A percentile compares a stretch with the other conserved stretches of the same genome.
Conservation (phyloP, 2,797 vertebrate genomes). For the Sebastolobus altivelis region DNA sequence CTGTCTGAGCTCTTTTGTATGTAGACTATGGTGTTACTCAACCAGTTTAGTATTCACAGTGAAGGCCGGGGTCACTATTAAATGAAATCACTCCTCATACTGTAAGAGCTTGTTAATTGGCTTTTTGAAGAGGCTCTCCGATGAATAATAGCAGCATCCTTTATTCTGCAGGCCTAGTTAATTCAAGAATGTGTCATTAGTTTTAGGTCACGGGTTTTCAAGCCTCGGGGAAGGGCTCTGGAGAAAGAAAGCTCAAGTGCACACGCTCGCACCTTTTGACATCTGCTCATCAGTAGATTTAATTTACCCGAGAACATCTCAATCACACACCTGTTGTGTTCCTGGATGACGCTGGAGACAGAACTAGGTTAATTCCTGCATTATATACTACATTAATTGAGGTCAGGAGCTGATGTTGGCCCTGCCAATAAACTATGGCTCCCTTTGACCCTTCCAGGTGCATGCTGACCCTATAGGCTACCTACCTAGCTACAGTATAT, state of each 20-base stretch:
- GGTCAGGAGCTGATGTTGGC: background rate
- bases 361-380: background rate
- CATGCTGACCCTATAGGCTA: background rate
- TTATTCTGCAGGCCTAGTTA: slow-evolving; percentile 49
- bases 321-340: slow-evolving; percentile 24
- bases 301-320: background rate
- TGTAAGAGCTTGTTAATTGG: slow-evolving; percentile 67
- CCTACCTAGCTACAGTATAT: background rate
- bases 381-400: background rate
- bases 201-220: slow-evolving; percentile 57
- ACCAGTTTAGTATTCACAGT: slow-evolving; percentile 45
- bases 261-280: slow-evolving; percentile 7
- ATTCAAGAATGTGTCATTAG: slow-evolving; percentile 58
- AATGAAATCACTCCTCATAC: slow-evolving; percentile 53
- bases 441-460: background rate
- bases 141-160: slow-evolving; percentile 57
- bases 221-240: slow-evolving; percentile 4
- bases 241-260: background rate
- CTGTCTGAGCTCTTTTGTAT: slow-evolving; percentile 5
- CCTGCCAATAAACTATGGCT: background rate
- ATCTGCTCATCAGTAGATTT: slow-evolving; percentile 13
- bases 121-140: slow-evolving; percentile 57
- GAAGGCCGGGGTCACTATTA: slow-evolving; percentile 44
- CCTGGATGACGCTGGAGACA: background rate
- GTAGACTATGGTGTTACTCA: slow-evolving; percentile 15